Evolutionary conservation across 2,113 vertebrate species (phyloP).

Genomic region (Scomber scombrus): DNA sequence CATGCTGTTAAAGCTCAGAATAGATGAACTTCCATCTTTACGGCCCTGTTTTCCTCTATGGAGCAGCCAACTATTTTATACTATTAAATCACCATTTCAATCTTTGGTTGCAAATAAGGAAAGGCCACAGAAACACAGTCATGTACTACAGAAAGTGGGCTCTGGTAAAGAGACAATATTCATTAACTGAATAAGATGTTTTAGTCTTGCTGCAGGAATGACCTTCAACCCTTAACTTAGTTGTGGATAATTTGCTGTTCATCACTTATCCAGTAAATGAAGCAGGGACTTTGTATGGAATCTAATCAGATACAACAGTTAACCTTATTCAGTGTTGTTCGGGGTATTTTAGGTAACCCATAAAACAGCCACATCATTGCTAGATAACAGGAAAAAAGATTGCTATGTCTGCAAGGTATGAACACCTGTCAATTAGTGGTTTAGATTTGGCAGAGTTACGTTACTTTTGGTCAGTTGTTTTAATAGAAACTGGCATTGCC

Average conservation of each 20-base stretch:
- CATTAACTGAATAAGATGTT: slow-evolving; percentile 38
- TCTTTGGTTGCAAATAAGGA: slow-evolving; percentile 35
- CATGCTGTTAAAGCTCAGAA: slow-evolving; percentile 40
- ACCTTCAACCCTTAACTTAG: slow-evolving; percentile 44
- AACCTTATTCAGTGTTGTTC: slow-evolving; percentile 16
- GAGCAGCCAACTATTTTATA: slow-evolving; percentile 43
- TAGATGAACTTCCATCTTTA: slow-evolving; percentile 52
- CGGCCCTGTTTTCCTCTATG: slow-evolving; percentile 32
- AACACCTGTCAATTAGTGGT: slow-evolving; percentile 8
- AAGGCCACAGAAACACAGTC: not conserved
- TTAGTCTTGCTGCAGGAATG: not conserved
- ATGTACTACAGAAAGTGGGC: slow-evolving; percentile 13
- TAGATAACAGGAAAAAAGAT: not conserved
- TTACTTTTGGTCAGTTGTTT: slow-evolving; percentile 1
- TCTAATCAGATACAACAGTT: slow-evolving; percentile 14
- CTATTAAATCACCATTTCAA: slow-evolving; percentile 39
- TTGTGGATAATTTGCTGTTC: slow-evolving; percentile 41
- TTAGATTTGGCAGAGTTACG: not conserved
- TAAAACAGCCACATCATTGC: slow-evolving; percentile 3
- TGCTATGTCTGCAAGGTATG: not conserved
- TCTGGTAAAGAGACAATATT: slow-evolving; percentile 23
- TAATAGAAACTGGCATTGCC: not conserved
- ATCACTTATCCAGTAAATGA: slow-evolving; percentile 45
- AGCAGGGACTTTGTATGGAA: slow-evolving; percentile 16
- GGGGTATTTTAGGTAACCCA: not conserved